Evolutionary conservation across 1,140 invertebrate species (phyloP).

Genomic region (Brachionus angularis): DNA sequence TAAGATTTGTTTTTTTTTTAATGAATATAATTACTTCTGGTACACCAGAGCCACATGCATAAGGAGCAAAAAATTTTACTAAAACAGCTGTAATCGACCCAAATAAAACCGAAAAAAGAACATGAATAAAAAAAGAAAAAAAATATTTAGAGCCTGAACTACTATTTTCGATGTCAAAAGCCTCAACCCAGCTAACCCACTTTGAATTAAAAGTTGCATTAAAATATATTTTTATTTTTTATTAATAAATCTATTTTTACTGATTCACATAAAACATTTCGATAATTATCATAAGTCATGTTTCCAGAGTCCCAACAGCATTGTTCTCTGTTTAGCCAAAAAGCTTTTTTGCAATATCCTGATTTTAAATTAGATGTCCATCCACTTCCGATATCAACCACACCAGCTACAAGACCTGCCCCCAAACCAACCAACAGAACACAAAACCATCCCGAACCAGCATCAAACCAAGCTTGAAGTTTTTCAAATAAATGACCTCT

Average conservation of each 20-base stretch:
- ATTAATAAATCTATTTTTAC: neutral
- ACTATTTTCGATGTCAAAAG: constrained; percentile 80
- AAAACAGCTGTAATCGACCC: constrained; percentile 84
- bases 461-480: constrained; percentile 65
- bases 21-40: constrained; percentile 56
- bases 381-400: constrained; percentile 86
- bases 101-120: constrained; percentile 84
- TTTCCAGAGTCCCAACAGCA: constrained; percentile 99
- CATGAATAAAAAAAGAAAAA: constrained; percentile 86
- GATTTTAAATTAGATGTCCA: constrained; percentile 99
- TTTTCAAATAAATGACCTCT: constrained; percentile 44
- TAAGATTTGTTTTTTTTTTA: neutral
- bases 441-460: constrained; percentile 99
- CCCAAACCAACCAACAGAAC: constrained; percentile 88
- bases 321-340: constrained; percentile 97
- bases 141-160: constrained; percentile 86
- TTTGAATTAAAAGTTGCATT: neutral
- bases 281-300: constrained; percentile 77
- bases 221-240: neutral
- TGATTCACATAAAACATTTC: constrained; percentile 46
- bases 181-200: constrained; percentile 44
- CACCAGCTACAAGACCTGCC: constrained; percentile 60
- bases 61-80: constrained; percentile 96
- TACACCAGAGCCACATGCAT: constrained; percentile 75
- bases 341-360: constrained; percentile 92